phyloP scores from a whole-genome alignment of 2,113 vertebrate species.

The Pedionomus torquatus region DNA sequence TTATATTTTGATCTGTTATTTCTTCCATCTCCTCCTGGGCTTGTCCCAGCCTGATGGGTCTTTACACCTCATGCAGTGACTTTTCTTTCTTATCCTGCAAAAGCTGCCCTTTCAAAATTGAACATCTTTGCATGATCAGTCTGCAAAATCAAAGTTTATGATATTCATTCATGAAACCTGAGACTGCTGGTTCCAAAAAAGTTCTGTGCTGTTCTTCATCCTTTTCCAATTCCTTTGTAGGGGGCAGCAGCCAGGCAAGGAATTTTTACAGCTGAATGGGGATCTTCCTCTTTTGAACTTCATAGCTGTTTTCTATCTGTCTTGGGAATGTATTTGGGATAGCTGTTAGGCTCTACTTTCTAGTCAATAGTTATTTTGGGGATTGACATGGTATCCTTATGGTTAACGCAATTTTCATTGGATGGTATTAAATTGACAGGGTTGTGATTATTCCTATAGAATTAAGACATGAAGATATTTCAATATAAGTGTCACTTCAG shows the following conservation, averaged over 20 bases:
- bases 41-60: not conserved
- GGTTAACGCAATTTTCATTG: not conserved
- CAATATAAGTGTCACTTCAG: not conserved
- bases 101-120: not conserved
- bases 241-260: not conserved
- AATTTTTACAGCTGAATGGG: not conserved
- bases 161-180: not conserved
- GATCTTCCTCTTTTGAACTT: not conserved
- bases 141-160: not conserved
- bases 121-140: rapidly evolving
- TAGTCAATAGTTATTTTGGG: not conserved
- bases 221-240: not conserved
- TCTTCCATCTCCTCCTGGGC: not conserved
- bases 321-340: not conserved
- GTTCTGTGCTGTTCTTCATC: not conserved
- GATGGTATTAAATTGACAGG: not conserved
- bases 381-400: not conserved
- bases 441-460: not conserved
- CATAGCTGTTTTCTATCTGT: not conserved
- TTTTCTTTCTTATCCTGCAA: not conserved
- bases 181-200: not conserved
- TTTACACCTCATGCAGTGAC: not conserved
- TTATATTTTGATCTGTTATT: not conserved
- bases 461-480: not conserved
- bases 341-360: not conserved